Conservation (phyloP, 1,140 invertebrate species). For the Pissodes strobi region DNA sequence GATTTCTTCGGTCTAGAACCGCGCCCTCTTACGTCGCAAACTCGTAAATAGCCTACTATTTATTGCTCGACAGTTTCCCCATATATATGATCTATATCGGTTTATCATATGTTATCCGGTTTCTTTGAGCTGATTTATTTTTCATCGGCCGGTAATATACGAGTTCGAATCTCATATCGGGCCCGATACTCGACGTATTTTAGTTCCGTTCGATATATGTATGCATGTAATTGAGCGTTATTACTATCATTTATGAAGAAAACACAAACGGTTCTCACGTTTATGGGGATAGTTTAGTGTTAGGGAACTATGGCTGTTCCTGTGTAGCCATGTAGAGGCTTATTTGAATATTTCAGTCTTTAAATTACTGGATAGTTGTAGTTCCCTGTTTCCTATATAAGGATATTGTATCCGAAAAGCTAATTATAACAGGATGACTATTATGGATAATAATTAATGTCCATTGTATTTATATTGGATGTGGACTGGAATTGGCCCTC, state of each 20-base stretch:
- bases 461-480: no score
- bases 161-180: neutral
- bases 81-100: constrained; percentile 44
- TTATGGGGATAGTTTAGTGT: neutral
- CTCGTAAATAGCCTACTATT: constrained; percentile 48
- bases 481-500: no score
- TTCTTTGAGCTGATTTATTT: constrained; percentile 42
- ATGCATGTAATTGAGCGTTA: constrained; percentile 34
- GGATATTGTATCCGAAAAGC: no score
- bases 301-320: neutral
- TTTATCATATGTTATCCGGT: constrained; percentile 44
- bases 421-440: no score
- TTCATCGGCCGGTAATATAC: constrained; percentile 30
- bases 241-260: constrained; percentile 28
- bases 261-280: constrained; percentile 27
- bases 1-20: constrained; percentile 38
- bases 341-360: no score
- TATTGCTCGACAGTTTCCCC: constrained; percentile 47
- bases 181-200: constrained; percentile 9
- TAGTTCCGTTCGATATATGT: constrained; percentile 27
- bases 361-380: no score
- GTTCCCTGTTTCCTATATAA: no score
- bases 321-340: no score
- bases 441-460: no score
- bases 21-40: constrained; percentile 47